Percentiles rank a stretch among this genome's conserved stretches.
Evolutionary conservation across 2,888 invertebrate species (phyloP).

Genomic region (Lithosia quadra): DNA sequence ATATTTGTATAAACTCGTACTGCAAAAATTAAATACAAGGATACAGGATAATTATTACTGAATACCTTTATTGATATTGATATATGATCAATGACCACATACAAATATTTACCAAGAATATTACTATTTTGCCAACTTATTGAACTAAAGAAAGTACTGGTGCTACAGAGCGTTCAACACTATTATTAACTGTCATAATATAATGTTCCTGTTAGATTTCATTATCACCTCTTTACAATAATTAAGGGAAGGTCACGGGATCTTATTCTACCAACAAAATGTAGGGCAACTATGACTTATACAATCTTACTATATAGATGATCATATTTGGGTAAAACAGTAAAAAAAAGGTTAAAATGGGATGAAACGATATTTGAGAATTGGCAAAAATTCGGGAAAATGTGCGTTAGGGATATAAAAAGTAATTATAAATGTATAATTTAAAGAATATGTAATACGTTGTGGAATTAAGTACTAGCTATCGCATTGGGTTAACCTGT

Average conservation of each 20-base stretch:
- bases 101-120: too few species aligned
- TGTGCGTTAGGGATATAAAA: background rate
- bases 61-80: background rate
- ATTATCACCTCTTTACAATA: constrained; percentile 45
- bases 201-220: constrained; percentile 43
- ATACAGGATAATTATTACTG: too few species aligned
- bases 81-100: too few species aligned
- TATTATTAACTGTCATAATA: constrained; percentile 43
- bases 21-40: too few species aligned
- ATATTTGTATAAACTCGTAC: too few species aligned
- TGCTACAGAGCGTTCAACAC: constrained; percentile 4
- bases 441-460: background rate
- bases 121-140: too few species aligned
- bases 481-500: too few species aligned
- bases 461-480: too few species aligned
- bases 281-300: constrained; percentile 3
- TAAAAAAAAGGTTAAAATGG: constrained; percentile 25
- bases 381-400: constrained; percentile 22
- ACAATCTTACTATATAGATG: constrained; percentile 16
- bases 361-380: constrained; percentile 26
- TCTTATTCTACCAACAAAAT: constrained; percentile 29
- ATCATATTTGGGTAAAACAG: constrained; percentile 25
- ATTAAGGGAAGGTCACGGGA: constrained; percentile 29
- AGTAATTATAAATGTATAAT: background rate
- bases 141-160: constrained; percentile 28